Conservation (phyloP, 2,113 vertebrate genomes). For the Haemorhous mexicanus region DNA sequence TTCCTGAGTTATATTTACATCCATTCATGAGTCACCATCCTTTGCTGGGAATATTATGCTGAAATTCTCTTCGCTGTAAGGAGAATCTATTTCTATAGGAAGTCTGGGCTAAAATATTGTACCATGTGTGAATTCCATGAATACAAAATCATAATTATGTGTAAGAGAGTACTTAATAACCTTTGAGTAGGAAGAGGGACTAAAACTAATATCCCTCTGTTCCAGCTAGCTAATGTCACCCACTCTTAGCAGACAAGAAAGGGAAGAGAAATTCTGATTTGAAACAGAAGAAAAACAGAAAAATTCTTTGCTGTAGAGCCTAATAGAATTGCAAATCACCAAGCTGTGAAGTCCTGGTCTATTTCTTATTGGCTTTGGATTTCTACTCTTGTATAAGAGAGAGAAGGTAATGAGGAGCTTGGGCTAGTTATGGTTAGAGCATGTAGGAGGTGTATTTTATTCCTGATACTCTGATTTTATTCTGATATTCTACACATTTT, state of each 20-base stretch:
- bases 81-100: not conserved
- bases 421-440: not conserved
- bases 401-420: not conserved
- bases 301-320: not conserved
- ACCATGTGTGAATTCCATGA: not conserved
- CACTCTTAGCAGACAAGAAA: not conserved
- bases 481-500: not conserved
- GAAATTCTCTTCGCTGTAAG: not conserved
- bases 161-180: not conserved
- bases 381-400: not conserved
- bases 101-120: not conserved
- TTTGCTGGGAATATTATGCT: not conserved
- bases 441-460: not conserved
- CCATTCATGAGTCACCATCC: not conserved
- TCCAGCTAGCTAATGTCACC: not conserved
- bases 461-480: not conserved
- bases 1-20: not conserved
- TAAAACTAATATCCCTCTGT: not conserved
- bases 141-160: not conserved
- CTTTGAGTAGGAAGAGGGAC: not conserved
- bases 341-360: not conserved
- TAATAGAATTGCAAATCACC: not conserved
- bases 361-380: not conserved
- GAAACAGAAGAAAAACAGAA: not conserved
- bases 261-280: not conserved